Evolutionary conservation across 2,888 invertebrate genomes (phyloP).

Genomic region (Diplolepis rosae): DNA sequence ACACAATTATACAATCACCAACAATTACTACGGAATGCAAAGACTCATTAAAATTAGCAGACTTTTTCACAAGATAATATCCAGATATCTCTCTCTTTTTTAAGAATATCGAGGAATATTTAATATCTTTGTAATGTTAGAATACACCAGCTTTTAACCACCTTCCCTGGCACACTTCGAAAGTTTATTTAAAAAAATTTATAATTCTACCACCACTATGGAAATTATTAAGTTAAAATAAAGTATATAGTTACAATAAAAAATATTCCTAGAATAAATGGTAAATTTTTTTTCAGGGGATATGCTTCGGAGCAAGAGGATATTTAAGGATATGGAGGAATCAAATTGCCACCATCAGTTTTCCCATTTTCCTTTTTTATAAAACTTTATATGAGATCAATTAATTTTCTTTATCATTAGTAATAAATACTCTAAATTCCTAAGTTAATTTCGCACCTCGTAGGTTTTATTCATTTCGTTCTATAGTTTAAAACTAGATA

Average conservation of each 20-base stretch:
- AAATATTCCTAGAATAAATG: too few species aligned
- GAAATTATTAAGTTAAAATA: neutral
- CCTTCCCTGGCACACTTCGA: conserved; percentile 8
- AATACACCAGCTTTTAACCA: neutral
- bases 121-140: neutral
- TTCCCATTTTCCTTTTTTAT: too few species aligned
- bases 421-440: too few species aligned
- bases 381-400: too few species aligned
- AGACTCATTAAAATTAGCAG: neutral
- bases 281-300: too few species aligned
- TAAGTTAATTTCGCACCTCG: too few species aligned
- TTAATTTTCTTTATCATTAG: too few species aligned
- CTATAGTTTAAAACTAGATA: too few species aligned
- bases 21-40: conserved; percentile 25
- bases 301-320: too few species aligned
- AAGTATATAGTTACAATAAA: neutral
- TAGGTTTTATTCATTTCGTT: too few species aligned
- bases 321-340: neutral
- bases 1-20: conserved; percentile 68
- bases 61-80: neutral
- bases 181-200: neutral
- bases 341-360: conserved; percentile 15
- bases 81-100: neutral
- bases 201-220: conserved; percentile 16
- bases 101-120: neutral